Conservation (phyloP, 2,797 vertebrate genomes). For the Smutsia temminckii region DNA sequence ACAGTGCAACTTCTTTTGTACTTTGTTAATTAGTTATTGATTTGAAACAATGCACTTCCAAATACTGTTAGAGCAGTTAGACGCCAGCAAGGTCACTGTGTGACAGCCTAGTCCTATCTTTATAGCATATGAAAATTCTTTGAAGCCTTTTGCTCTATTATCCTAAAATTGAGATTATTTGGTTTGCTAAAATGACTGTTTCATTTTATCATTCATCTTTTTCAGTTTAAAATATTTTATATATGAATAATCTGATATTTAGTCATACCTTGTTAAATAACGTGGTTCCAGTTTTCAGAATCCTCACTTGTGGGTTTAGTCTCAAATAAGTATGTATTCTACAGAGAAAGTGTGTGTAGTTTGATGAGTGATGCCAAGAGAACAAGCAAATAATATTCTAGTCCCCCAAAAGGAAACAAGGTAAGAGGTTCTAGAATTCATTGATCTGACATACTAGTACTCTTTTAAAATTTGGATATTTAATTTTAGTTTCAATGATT, state of each 20-base stretch:
- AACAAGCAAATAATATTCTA: slow-evolving; percentile 22
- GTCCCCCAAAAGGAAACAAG: not conserved
- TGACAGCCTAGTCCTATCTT: slow-evolving; percentile 90
- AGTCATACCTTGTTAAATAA: slow-evolving; percentile 58
- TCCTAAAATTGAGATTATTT: slow-evolving; percentile 78
- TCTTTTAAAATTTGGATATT: not conserved
- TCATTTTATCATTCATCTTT: slow-evolving; percentile 54
- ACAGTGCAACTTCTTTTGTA: slow-evolving; percentile 96
- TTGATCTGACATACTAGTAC: not conserved
- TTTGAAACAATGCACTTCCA: slow-evolving; percentile 99
- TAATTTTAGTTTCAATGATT: slow-evolving; percentile 44
- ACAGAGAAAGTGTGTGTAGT: not conserved
- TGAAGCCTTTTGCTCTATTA: slow-evolving; percentile 87
- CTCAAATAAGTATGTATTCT: not conserved
- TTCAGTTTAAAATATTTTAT: slow-evolving; percentile 41
- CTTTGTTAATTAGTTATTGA: slow-evolving; percentile 99
- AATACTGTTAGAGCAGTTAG: slow-evolving; percentile 96
- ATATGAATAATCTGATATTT: slow-evolving; percentile 64
- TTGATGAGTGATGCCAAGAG: slow-evolving; percentile 48
- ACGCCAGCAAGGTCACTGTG: slow-evolving; percentile 91
- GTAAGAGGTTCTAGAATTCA: slow-evolving; percentile 11
- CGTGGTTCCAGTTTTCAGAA: slow-evolving; percentile 54
- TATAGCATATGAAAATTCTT: slow-evolving; percentile 80
- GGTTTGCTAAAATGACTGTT: slow-evolving; percentile 82
- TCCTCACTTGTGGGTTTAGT: slow-evolving; percentile 27